These are phyloP conservation scores for Medauroidea extradentata DNA, from an alignment of 1,140 invertebrate species.

Conservation along the genomic window DNA sequence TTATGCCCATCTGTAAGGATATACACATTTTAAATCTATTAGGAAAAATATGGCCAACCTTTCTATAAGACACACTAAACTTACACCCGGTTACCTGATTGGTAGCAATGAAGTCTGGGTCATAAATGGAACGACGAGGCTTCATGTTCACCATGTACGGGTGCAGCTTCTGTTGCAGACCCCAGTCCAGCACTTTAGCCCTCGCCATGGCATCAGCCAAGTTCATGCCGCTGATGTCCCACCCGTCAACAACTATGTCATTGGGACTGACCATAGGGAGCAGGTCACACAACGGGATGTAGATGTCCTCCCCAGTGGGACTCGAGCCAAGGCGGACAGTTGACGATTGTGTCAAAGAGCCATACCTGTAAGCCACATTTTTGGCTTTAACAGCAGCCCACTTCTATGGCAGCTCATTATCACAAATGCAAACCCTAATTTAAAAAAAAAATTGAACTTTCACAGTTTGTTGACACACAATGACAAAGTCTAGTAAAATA, in stretches of 20 bases:
- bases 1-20: no score
- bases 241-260: slow-evolving; percentile 86
- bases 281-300: slow-evolving; percentile 74
- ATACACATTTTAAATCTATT: no score
- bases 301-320: slow-evolving; percentile 64
- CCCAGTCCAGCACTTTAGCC: slow-evolving; percentile 68
- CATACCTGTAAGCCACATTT: no score
- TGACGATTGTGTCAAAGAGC: slow-evolving; percentile 85
- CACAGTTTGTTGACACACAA: no score
- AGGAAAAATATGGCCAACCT: no score
- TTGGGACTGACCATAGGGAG: slow-evolving; percentile 89
- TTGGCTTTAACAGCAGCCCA: no score
- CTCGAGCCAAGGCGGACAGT: slow-evolving; percentile 76
- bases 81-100: slow-evolving; percentile 67
- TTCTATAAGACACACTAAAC: not conserved
- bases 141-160: slow-evolving; percentile 67
- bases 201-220: slow-evolving; percentile 80
- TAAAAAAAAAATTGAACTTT: no score
- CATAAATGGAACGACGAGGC: slow-evolving; percentile 83
- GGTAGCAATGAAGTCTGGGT: slow-evolving; percentile 90
- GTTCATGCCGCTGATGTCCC: slow-evolving; percentile 89
- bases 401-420: no score
- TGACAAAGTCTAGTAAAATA: not conserved
- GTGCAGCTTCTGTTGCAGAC: slow-evolving; percentile 67
- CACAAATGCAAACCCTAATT: no score